These are phyloP conservation scores for Dasypus novemcinctus DNA, from an alignment of 2,113 vertebrate species.

Conservation along the genomic window DNA sequence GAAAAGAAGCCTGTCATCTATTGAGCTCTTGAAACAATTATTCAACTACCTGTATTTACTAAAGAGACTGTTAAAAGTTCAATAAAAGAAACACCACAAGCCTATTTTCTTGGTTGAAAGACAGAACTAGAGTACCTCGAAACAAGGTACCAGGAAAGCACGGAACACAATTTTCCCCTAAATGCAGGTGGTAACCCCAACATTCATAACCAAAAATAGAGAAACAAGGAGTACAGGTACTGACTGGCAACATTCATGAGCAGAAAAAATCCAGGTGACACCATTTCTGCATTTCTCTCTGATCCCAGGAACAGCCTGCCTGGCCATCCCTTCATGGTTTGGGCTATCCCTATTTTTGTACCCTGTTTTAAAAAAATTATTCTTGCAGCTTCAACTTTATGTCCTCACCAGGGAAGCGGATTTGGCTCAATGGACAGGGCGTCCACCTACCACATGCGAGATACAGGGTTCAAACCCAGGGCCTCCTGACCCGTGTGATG, in stretches of 20 bases:
- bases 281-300: constrained; percentile 52
- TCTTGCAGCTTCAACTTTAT: neutral
- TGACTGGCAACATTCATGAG: constrained; percentile 79
- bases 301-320: neutral
- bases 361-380: neutral
- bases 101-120: constrained; percentile 84
- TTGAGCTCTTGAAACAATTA: constrained; percentile 84
- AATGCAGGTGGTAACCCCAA: constrained; percentile 84
- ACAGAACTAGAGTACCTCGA: constrained; percentile 86
- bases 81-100: constrained; percentile 87
- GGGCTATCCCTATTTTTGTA: neutral
- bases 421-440: too few species aligned
- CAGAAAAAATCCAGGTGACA: constrained; percentile 59
- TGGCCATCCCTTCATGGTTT: neutral
- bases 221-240: constrained; percentile 81
- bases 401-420: neutral
- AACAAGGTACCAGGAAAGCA: constrained; percentile 86
- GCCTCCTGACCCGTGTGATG: too few species aligned
- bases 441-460: too few species aligned
- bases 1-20: constrained; percentile 83
- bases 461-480: too few species aligned
- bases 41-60: constrained; percentile 86
- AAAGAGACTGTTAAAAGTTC: constrained; percentile 85
- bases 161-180: constrained; percentile 82
- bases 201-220: constrained; percentile 81